Percentiles rank a stretch among this genome's conserved stretches.
phyloP scores from a whole-genome alignment of 1,140 invertebrate genomes.

The Patella vulgata region DNA sequence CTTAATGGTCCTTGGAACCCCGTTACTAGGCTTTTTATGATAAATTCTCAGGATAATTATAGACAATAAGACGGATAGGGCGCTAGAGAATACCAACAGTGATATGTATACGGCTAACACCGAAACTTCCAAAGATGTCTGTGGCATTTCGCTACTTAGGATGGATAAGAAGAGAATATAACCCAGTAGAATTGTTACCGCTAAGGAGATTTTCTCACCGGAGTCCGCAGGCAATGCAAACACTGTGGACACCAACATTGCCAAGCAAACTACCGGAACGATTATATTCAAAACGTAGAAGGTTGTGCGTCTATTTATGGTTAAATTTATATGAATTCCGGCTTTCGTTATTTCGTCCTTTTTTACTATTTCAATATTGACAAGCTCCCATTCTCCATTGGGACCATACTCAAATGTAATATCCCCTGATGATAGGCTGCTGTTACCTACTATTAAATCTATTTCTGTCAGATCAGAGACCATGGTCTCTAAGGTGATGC shows the following conservation, averaged over 20 bases:
- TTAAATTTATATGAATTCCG: not conserved
- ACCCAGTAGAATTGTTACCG: slow-evolving; percentile 68
- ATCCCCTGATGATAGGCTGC: no score
- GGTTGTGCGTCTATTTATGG: not conserved
- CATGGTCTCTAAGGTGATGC: not conserved
- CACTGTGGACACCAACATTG: not conserved
- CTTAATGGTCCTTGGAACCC: no score
- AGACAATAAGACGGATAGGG: no score
- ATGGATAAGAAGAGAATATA: slow-evolving; percentile 70
- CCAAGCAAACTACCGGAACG: slow-evolving; percentile 5
- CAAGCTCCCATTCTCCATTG: not conserved
- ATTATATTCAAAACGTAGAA: not conserved
- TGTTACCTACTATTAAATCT: not conserved
- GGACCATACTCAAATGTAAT: not conserved
- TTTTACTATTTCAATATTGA: not conserved
- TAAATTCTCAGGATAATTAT: no score
- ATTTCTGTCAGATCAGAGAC: not conserved
- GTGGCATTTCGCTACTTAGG: slow-evolving; percentile 69
- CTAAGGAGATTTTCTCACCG: slow-evolving; percentile 44
- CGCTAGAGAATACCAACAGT: no score
- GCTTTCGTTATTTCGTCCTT: not conserved
- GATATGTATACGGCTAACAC: no score
- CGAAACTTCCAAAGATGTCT: no score
- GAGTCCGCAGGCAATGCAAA: slow-evolving; percentile 43
- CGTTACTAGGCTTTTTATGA: no score